Percentiles rank a stretch among this genome's conserved stretches.
Conservation (phyloP, 2,888 invertebrate genomes). For the Ctena decussata region DNA sequence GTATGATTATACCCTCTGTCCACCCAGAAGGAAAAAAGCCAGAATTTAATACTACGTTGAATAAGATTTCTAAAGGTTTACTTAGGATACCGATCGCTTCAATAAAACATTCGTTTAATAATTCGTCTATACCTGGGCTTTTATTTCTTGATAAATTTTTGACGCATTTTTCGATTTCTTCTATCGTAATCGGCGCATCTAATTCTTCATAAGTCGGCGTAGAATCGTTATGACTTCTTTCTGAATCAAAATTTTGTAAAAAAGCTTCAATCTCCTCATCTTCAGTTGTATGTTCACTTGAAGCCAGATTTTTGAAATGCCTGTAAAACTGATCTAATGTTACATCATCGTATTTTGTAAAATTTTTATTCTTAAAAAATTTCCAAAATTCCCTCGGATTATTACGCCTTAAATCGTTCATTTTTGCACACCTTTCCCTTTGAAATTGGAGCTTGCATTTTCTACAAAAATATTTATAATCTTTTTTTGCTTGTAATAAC, state of each 20-base stretch:
- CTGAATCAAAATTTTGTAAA: neutral
- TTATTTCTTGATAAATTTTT: neutral
- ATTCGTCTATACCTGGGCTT: neutral
- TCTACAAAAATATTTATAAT: conserved; percentile 5
- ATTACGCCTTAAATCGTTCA: conserved; percentile 8
- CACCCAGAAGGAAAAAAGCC: conserved; percentile 7
- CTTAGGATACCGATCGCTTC: neutral
- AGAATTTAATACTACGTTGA: neutral
- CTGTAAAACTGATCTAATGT: neutral
- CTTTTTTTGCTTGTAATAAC: neutral
- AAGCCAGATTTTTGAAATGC: neutral
- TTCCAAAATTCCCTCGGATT: conserved; percentile 21
- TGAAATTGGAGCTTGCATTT: neutral
- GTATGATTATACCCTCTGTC: conserved; percentile 1
- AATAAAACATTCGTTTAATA: conserved; percentile 14
- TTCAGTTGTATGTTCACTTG: neutral
- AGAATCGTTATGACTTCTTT: neutral
- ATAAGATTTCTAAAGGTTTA: neutral
- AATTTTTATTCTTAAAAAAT: neutral
- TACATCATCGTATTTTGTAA: neutral
- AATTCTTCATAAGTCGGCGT: neutral
- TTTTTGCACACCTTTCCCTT: neutral
- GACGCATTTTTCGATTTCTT: neutral
- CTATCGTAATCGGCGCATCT: neutral
- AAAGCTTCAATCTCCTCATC: neutral